These are phyloP conservation scores for Chaetodon trifasciatus DNA, from an alignment of 2,797 vertebrate species.

Conservation along the genomic window DNA sequence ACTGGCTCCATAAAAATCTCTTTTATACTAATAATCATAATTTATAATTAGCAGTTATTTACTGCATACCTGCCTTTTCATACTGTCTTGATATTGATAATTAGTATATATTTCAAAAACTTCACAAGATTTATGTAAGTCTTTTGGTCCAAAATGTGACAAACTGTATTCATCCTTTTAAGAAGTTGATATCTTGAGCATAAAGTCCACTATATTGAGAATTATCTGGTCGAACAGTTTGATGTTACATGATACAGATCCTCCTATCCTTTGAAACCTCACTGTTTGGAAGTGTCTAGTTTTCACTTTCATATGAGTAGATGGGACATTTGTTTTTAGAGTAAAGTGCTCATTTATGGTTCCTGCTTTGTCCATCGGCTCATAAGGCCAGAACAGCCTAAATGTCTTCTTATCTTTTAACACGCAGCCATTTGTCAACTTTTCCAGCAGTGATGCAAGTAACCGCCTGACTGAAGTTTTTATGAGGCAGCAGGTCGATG, in stretches of 20 bases:
- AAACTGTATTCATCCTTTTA: neutral
- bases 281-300: neutral
- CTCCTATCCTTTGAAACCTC: neutral
- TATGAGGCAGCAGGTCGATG: conserved; percentile 47
- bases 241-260: neutral
- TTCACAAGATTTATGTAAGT: neutral
- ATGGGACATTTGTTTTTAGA: neutral
- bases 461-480: conserved; percentile 38
- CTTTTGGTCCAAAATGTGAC: neutral
- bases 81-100: neutral
- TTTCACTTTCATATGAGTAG: neutral
- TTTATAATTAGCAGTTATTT: neutral
- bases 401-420: conserved; percentile 21
- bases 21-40: neutral
- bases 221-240: neutral
- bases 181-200: neutral
- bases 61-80: neutral
- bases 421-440: conserved; percentile 24
- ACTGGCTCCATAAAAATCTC: too few species aligned
- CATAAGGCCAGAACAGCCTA: neutral
- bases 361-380: conserved; percentile 16
- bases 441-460: conserved; percentile 39
- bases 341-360: neutral
- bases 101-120: neutral
- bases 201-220: neutral